Percentiles rank a stretch among this genome's conserved stretches.
Conservation (phyloP, 2,113 vertebrate genomes). For the Polypterus bichir region DNA sequence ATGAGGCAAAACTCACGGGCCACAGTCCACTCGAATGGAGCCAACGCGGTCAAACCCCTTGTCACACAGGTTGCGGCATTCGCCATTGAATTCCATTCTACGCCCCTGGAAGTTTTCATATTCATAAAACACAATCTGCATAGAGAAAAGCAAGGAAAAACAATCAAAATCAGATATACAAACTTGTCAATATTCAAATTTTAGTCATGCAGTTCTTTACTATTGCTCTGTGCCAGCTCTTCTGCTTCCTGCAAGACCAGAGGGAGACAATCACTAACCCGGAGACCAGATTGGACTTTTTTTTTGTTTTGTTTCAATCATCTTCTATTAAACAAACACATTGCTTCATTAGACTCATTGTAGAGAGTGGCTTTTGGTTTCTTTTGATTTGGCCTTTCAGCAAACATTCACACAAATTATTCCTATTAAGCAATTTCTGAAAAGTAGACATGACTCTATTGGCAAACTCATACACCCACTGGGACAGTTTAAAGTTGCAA, state of each 20-base stretch:
- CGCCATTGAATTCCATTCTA: constrained; percentile 46
- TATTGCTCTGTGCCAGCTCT: background rate
- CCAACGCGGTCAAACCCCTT: constrained; percentile 50
- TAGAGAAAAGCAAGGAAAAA: background rate
- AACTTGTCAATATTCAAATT: background rate
- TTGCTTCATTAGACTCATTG: too few relatives aligned
- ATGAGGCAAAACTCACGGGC: constrained; percentile 46
- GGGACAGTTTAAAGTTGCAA: background rate
- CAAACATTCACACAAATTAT: too few relatives aligned
- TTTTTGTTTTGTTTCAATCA: background rate
- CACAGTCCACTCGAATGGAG: constrained; percentile 58
- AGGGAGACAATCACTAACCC: background rate
- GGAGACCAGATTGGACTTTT: background rate
- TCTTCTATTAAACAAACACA: background rate
- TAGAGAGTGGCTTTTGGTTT: too few relatives aligned
- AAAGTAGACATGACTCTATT: background rate
- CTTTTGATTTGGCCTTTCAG: too few relatives aligned
- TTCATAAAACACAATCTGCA: constrained; percentile 58
- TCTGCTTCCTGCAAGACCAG: background rate
- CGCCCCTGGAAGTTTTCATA: constrained; percentile 66
- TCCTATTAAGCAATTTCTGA: background rate
- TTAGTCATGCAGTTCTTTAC: background rate
- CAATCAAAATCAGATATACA: background rate
- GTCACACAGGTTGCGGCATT: constrained; percentile 52
- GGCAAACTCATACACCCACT: background rate